phyloP scores from a whole-genome alignment of 23 tunicate genomes.

The Phallusia fumigata region DNA sequence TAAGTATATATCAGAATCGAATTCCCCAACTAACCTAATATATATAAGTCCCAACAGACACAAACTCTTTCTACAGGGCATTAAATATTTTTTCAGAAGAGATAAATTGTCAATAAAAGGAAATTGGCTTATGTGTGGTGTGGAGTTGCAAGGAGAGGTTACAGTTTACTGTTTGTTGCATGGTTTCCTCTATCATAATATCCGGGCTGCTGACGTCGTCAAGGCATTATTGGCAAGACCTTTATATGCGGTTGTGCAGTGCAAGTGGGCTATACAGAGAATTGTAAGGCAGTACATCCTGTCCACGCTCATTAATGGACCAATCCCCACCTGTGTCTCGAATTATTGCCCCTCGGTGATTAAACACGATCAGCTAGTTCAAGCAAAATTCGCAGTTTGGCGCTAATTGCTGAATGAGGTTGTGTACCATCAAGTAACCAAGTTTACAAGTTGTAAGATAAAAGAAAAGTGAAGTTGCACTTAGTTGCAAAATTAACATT shows the following conservation, averaged over 20 bases:
- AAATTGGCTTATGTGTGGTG: no score
- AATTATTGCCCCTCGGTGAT: not conserved
- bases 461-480: not conserved
- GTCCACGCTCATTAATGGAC: not conserved
- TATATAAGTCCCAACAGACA: no score
- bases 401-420: not conserved
- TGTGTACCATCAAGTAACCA: not conserved
- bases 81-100: no score
- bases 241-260: not conserved
- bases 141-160: not conserved
- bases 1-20: no score
- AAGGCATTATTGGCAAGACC: slow-evolving; percentile 6
- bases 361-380: not conserved
- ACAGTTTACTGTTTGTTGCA: slow-evolving; percentile 6
- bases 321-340: slow-evolving; percentile 4
- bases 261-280: slow-evolving; percentile 9
- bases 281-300: not conserved
- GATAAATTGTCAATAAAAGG: no score
- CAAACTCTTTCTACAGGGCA: no score
- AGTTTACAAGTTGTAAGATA: not conserved
- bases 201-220: slow-evolving; percentile 9
- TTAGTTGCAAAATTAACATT: not conserved
- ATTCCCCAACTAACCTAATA: no score
- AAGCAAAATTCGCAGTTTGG: not conserved
- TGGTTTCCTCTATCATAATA: slow-evolving; percentile 14